Evolutionary conservation across 1,140 invertebrate genomes (phyloP).

Genomic region (Sarcophaga peregrina): DNA sequence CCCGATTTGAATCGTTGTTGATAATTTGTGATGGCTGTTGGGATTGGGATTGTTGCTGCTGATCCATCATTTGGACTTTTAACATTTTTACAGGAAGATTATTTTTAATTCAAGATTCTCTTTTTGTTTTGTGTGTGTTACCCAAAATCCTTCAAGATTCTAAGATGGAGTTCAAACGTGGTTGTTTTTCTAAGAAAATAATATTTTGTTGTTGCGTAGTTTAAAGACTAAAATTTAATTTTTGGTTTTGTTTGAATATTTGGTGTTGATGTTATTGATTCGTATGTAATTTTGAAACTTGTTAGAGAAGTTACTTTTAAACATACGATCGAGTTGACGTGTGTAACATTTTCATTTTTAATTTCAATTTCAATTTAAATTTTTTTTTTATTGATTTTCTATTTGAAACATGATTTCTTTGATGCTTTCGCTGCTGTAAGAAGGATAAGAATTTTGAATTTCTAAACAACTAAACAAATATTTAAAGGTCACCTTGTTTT

Average conservation of each 20-base stretch:
- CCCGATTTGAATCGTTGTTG: slow-evolving; percentile 49
- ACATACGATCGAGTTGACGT: too few relatives aligned
- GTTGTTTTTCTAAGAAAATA: too few relatives aligned
- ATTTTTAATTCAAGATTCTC: too few relatives aligned
- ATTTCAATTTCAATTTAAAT: too few relatives aligned
- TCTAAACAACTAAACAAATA: not conserved
- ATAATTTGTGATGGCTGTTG: slow-evolving; percentile 53
- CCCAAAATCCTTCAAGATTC: too few relatives aligned
- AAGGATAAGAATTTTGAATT: not conserved
- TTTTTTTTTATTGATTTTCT: not conserved
- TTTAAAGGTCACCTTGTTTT: not conserved
- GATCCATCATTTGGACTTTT: slow-evolving; percentile 64
- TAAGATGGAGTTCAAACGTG: too few relatives aligned
- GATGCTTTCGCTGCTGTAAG: not conserved
- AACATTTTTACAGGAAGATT: slow-evolving; percentile 51
- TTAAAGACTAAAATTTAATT: slow-evolving; percentile 1
- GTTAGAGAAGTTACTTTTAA: too few relatives aligned
- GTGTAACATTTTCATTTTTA: too few relatives aligned
- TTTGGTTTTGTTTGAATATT: slow-evolving; percentile 1
- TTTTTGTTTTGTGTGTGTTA: too few relatives aligned
- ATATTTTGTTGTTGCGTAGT: not conserved
- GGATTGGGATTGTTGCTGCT: slow-evolving; percentile 44
- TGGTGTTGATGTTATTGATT: not conserved
- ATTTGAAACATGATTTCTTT: not conserved
- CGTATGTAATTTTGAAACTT: too few relatives aligned